These are phyloP conservation scores for Procapra przewalskii DNA, from an alignment of 2,113 vertebrate species.

Conservation along the genomic window DNA sequence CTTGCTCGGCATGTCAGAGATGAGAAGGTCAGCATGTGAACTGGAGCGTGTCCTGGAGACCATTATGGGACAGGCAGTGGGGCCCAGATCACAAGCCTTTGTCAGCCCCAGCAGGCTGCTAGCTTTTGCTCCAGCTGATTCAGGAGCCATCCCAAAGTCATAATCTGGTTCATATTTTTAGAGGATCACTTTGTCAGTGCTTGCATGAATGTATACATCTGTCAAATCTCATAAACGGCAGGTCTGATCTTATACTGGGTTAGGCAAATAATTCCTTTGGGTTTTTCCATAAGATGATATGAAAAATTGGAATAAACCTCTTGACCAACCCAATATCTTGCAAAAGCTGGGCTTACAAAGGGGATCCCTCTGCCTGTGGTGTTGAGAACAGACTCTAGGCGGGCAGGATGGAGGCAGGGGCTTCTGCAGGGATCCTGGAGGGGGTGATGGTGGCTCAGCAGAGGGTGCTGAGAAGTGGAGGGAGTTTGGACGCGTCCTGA, in stretches of 20 bases:
- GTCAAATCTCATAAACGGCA: background rate
- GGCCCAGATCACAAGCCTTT: background rate
- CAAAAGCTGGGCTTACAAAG: background rate
- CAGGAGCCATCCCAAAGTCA: rapidly evolving
- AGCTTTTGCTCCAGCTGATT: background rate
- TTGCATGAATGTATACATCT: background rate
- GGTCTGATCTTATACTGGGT: background rate
- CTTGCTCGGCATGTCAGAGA: background rate
- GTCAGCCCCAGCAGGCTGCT: rapidly evolving
- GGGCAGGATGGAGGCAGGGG: background rate
- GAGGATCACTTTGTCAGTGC: background rate
- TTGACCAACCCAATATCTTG: background rate
- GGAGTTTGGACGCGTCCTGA: background rate
- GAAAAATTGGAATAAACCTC: rapidly evolving
- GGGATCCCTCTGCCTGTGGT: background rate
- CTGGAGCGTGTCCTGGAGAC: too few relatives aligned
- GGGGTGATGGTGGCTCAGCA: background rate
- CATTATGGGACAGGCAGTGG: background rate
- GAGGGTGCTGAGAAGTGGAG: background rate
- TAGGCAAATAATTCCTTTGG: background rate
- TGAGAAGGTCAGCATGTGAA: background rate
- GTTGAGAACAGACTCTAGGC: background rate
- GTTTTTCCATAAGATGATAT: background rate
- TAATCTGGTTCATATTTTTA: background rate
- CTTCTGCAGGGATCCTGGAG: background rate